Evolutionary conservation across 2,888 invertebrate genomes (phyloP).

Genomic region (Thelaira solivaga): DNA sequence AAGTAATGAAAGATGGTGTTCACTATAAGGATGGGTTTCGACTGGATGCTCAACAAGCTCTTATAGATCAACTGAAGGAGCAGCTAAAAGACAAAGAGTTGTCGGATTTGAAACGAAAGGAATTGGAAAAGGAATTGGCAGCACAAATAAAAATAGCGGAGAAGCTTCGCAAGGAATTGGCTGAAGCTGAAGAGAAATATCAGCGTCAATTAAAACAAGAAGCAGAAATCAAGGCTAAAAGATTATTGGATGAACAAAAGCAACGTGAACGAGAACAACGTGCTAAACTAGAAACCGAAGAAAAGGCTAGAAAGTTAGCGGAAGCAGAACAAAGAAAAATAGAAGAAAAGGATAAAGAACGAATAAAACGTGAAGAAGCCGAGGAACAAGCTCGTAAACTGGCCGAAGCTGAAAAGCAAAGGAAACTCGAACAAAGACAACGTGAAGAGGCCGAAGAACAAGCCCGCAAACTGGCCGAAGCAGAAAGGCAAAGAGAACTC

Average conservation of each 20-base stretch:
- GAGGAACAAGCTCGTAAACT: conserved; percentile 26
- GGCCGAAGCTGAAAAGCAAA: conserved; percentile 58
- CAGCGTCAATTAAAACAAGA: conserved; percentile 64
- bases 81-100: conserved; percentile 58
- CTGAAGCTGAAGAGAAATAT: conserved; percentile 70
- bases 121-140: conserved; percentile 71
- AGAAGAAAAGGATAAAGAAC: conserved; percentile 42
- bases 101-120: conserved; percentile 60
- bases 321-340: too few species aligned
- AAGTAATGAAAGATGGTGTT: conserved; percentile 75
- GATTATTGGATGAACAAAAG: conserved; percentile 57
- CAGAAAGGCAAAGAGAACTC: conserved; percentile 55
- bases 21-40: conserved; percentile 74
- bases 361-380: conserved; percentile 41
- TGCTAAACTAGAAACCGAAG: conserved; percentile 49
- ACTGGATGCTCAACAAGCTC: conserved; percentile 67
- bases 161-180: conserved; percentile 70
- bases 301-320: conserved; percentile 51
- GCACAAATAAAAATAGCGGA: conserved; percentile 71
- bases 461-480: conserved; percentile 42
- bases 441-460: conserved; percentile 47
- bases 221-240: conserved; percentile 56
- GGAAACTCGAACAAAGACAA: conserved; percentile 45
- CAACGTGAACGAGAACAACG: conserved; percentile 51
- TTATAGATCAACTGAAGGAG: conserved; percentile 64